Percentiles rank a stretch among this genome's conserved stretches.
phyloP scores from a whole-genome alignment of 2,113 vertebrate species.

The Cisticola juncidis region DNA sequence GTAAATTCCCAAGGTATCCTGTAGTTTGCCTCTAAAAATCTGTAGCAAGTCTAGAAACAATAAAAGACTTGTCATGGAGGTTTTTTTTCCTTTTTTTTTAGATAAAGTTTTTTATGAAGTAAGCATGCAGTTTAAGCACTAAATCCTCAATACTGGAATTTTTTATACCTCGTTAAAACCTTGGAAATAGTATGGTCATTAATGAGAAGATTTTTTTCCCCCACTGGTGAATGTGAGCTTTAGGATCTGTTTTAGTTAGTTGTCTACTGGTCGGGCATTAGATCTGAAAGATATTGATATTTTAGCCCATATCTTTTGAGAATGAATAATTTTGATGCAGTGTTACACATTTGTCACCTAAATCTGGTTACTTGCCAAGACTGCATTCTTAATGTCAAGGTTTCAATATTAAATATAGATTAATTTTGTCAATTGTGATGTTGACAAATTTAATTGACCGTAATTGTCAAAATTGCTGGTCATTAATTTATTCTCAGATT shows the following conservation, averaged over 20 bases:
- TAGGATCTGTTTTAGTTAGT: background rate
- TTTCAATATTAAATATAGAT: slow-evolving; percentile 64
- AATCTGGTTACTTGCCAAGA: background rate
- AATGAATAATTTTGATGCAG: background rate
- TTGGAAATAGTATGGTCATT: background rate
- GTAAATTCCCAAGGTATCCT: background rate
- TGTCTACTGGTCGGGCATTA: background rate
- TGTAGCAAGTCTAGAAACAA: background rate
- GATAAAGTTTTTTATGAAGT: background rate
- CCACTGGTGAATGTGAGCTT: background rate
- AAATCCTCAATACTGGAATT: background rate
- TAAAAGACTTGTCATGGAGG: background rate
- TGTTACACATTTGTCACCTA: background rate
- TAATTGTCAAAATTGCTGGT: slow-evolving; percentile 86
- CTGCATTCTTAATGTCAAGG: slow-evolving; percentile 18
- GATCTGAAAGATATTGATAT: background rate
- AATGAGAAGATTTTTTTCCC: background rate
- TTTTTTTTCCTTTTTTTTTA: background rate
- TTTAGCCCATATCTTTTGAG: background rate
- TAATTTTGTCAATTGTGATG: slow-evolving; percentile 66
- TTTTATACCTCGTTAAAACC: background rate
- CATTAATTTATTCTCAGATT: slow-evolving; percentile 81
- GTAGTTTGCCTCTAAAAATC: background rate
- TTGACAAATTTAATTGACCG: slow-evolving; percentile 82
- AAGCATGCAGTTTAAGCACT: background rate